Evolutionary conservation across 2,113 vertebrate species (phyloP), one percentile per base, ranked within the genome.

Genomic region (Perca schrenkii): DNA sequence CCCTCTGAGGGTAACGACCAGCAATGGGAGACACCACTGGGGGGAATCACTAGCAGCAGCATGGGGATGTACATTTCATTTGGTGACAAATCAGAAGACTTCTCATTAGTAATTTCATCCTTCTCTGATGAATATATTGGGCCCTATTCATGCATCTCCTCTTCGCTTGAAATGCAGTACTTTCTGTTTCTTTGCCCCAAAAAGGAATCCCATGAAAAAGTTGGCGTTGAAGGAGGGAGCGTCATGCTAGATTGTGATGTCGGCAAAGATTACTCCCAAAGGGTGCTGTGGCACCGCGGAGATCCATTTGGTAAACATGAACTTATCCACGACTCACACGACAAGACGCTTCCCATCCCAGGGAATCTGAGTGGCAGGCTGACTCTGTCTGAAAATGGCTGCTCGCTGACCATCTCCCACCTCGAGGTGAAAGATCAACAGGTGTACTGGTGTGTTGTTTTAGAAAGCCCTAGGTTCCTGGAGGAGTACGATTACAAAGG

Each of bases 11-110:
- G 83, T 14, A 31, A 54, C 3, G 21, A 73, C 22, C 86, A 89
- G 60, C 71, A 56, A 14, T 96, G 95, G 95, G 74, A 90, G 0
- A 95, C 95, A 19, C 95, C 95, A 3, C 15, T 89, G n/a, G 94
- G 94, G 0, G 57, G 3, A 6, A 43, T 95, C 16, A 79, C 88
- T 46, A 16, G 22, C 1, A 61, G 6, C 46, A 78, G 3, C 36
- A 0, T 1, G 3, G 8, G 15, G 12, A 87, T 93, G 84, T 86
- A 77, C 40, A 16, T 90, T 14, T 84, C 82, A 5, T 17, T 25
- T 1, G 73, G 16, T 6, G n/a, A 70, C 4, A 22, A 74, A 15
- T 47, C 69, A 2, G 16, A 62, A 1, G 68, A 86, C 52, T 91
- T 89, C 40, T 90, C 92, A 2, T 67, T 96, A 74, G 63, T 92